phyloP scores from a whole-genome alignment of 2,888 invertebrate species.

The Tinea trinotella region DNA sequence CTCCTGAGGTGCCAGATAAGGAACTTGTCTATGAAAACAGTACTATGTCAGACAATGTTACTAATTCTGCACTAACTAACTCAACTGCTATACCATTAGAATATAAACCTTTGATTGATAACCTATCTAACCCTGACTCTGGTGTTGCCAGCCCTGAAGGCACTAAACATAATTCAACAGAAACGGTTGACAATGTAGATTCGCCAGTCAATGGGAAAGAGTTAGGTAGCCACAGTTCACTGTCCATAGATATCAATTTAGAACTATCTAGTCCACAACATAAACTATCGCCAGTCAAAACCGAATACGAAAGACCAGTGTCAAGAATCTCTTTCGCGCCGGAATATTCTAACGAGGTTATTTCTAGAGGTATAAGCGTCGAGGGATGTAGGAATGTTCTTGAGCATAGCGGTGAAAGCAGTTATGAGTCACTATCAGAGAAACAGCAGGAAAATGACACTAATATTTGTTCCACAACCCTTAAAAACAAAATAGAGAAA shows the following conservation, averaged over 20 bases:
- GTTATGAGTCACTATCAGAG: conserved; percentile 44
- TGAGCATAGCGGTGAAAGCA: conserved; percentile 52
- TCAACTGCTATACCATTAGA: conserved; percentile 43
- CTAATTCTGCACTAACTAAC: too few relatives aligned
- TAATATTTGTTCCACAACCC: background rate
- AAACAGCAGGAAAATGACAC: conserved; percentile 24
- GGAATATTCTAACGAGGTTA: conserved; percentile 55
- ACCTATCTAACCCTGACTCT: conserved; percentile 64
- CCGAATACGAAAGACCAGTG: conserved; percentile 51
- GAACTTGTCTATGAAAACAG: conserved; percentile 61
- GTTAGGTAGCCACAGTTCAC: conserved; percentile 56
- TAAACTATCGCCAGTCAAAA: conserved; percentile 46
- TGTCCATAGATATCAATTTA: conserved; percentile 72
- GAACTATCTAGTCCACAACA: conserved; percentile 68
- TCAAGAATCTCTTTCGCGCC: conserved; percentile 47
- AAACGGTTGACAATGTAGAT: conserved; percentile 62
- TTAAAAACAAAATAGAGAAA: conserved; percentile 35
- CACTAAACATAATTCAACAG: conserved; percentile 70
- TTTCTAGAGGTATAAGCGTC: conserved; percentile 54
- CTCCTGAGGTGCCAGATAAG: conserved; percentile 71
- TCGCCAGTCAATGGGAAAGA: conserved; percentile 59
- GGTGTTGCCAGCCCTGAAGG: conserved; percentile 72
- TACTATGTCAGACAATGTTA: too few relatives aligned
- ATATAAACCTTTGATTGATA: conserved; percentile 58
- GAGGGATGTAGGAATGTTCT: conserved; percentile 49